Evolutionary conservation across 2,113 vertebrate species (phyloP).

Genomic region (Rana temporaria): DNA sequence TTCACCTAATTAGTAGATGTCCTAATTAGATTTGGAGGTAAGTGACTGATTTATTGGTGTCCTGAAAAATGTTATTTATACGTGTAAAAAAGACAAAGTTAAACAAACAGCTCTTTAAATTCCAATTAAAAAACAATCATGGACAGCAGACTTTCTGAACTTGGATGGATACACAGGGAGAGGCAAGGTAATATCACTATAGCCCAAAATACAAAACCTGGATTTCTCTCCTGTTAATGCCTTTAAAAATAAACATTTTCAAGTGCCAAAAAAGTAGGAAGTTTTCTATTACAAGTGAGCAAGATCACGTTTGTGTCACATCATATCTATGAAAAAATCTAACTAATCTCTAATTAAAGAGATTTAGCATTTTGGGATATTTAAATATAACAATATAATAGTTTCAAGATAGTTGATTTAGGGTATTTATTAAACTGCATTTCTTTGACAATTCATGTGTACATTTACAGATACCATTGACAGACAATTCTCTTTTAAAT

Average conservation of each 20-base stretch:
- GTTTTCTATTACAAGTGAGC: not conserved
- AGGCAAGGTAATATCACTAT: conserved; percentile 4
- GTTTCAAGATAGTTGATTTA: not conserved
- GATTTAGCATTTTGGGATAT: not conserved
- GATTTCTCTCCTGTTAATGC: not conserved
- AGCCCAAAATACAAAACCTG: conserved; percentile 20
- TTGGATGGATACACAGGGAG: conserved; percentile 34
- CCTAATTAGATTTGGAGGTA: conserved; percentile 91
- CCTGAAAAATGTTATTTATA: conserved; percentile 80
- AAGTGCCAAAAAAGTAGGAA: not conserved
- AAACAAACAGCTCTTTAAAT: conserved; percentile 84
- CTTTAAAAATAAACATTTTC: not conserved
- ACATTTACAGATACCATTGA: too few species aligned
- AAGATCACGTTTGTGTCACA: too few species aligned
- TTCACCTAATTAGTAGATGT: conserved; percentile 85
- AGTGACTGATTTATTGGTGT: conserved; percentile 77
- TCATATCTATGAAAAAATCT: not conserved
- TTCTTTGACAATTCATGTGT: not conserved
- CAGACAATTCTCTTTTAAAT: too few species aligned
- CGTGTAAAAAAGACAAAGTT: conserved; percentile 71
- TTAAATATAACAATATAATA: not conserved
- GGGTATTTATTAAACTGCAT: not conserved
- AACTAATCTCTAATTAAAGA: not conserved
- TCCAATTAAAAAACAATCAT: conserved; percentile 64
- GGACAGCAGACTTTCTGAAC: conserved; percentile 52